Base-by-base conservation (phyloP, 2,797 vertebrate genomes). In the Microctenopoma steveboyesi region DNA sequence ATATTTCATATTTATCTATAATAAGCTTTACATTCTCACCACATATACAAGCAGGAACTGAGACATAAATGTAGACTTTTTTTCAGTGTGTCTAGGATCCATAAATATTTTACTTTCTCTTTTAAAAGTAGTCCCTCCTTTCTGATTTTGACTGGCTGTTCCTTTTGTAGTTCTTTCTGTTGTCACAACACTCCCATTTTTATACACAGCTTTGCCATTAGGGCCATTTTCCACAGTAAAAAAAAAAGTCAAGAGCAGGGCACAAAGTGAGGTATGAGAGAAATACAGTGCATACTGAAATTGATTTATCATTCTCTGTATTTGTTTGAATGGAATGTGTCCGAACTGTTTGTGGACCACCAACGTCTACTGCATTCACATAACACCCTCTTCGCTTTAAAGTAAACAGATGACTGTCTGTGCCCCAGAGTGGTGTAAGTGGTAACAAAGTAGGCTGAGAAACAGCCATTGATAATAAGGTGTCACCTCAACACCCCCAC, bases 301-400 rank as follows among this genome's bases (percentile, higher is more conserved):
- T 49, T 42, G 14, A 52, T 74, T 48, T n/a, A 27, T 4, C 30
- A 8, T 1, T 42, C 13, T 43, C 14, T 62, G 47, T 65, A 22
- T 50, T 68, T 51, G 57, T 58, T 18, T 59, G n/a, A 63, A 47
- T 66, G 84, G 81, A 87, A 88, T 88, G 78, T 75, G 51, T 76
- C 27, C 9, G 15, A 81, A 58, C 53, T 43, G n/a, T n/a, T 8
- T 35, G 42, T 54, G 47, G 16, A 33, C 16, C 4, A 55, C 18
- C 14, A 49, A 42, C 15, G 13, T 18, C 40, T 58, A 35, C 51
- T 55, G 5, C 18, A 33, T 57, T 42, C 9, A 12, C 45, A 40
- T 9, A 54, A 71, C 18, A 30, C 49, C 13, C n/a, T 58, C 49
- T 53, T 13, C 3, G 25, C 6, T 39, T 40, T 9, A 16, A 61